These are phyloP conservation scores for Hyposoter didymator DNA, from an alignment of 2,888 invertebrate species.

Conservation along the genomic window DNA sequence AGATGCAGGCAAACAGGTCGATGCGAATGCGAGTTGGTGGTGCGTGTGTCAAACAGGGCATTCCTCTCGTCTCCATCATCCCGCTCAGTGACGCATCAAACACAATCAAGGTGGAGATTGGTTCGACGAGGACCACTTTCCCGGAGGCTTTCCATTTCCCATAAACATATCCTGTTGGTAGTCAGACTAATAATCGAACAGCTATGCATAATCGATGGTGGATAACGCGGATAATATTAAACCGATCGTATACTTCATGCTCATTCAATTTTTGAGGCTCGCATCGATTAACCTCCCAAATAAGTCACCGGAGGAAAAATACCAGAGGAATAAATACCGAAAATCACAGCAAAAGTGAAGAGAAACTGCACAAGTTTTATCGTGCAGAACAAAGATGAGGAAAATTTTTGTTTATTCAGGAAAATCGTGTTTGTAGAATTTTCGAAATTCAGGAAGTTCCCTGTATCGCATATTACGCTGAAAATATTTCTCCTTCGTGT, in stretches of 20 bases:
- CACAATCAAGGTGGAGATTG: constrained; percentile 80
- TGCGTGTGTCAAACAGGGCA: constrained; percentile 36
- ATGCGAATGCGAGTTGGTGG: constrained; percentile 13
- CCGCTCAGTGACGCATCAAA: constrained; percentile 81
- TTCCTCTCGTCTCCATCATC: constrained; percentile 78
- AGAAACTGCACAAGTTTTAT: no score
- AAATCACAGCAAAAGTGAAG: no score
- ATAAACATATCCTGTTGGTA: constrained; percentile 79
- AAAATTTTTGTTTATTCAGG: no score
- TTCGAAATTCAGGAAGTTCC: no score
- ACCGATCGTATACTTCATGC: background rate
- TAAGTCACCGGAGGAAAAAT: no score
- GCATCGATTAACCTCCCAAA: no score
- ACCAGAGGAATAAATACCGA: no score
- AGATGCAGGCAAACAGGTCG: background rate
- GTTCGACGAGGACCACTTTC: constrained; percentile 71
- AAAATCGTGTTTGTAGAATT: no score
- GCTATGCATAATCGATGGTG: background rate
- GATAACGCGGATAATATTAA: constrained; percentile 15
- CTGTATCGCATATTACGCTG: no score
- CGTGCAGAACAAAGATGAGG: no score
- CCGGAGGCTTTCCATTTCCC: constrained; percentile 76
- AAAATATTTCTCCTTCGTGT: no score
- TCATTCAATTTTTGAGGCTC: background rate
- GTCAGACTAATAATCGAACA: constrained; percentile 78